These are phyloP conservation scores for Daktulosphaira vitifoliae DNA, from an alignment of 1,140 invertebrate genomes.

Conservation along the genomic window DNA sequence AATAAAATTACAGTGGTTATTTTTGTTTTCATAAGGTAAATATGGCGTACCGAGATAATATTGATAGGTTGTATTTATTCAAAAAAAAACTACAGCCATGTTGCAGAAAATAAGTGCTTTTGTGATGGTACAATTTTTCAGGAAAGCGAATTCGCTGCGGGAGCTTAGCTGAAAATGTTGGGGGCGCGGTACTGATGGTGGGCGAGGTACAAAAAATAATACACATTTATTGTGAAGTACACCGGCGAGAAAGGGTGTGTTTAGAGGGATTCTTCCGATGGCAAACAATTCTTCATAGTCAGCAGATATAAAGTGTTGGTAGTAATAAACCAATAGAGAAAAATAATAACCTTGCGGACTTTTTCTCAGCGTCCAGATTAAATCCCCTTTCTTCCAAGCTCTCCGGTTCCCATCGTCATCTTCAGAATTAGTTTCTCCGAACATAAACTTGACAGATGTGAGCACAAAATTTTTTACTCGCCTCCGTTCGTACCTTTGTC, in stretches of 20 bases:
- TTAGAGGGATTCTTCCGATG: neutral
- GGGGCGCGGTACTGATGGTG: neutral
- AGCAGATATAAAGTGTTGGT: slow-evolving; percentile 32
- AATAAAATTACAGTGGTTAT: too few species aligned
- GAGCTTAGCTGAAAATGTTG: neutral
- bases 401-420: neutral
- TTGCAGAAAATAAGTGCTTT: neutral
- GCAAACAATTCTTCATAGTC: slow-evolving; percentile 31
- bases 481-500: too few species aligned
- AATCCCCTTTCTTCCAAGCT: neutral
- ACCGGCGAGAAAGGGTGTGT: neutral
- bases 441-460: neutral
- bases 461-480: neutral
- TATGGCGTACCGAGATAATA: too few species aligned
- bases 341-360: slow-evolving; percentile 32
- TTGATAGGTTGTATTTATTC: too few species aligned
- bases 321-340: slow-evolving; percentile 29
- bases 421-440: slow-evolving; percentile 13
- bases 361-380: slow-evolving; percentile 22
- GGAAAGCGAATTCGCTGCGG: slow-evolving; percentile 10
- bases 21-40: too few species aligned
- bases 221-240: neutral
- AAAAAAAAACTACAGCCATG: neutral
- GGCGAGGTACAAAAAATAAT: neutral
- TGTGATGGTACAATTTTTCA: slow-evolving; percentile 4